Base-by-base conservation (phyloP, 2,888 invertebrate species). In the Athalia cordata region DNA sequence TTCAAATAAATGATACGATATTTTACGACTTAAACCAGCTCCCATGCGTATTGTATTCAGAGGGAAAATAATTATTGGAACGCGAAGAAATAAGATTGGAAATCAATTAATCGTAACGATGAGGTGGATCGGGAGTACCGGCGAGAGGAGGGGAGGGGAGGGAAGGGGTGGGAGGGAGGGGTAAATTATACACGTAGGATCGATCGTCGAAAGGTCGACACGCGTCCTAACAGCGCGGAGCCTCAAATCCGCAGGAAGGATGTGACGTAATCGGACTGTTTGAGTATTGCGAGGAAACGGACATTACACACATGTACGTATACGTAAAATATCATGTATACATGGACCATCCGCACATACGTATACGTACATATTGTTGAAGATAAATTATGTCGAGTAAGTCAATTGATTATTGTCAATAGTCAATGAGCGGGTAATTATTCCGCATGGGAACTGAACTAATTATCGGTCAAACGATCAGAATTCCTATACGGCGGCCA, bases 371-470 rank as follows among this genome's bases (percentile, higher is more conserved):
- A 15, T 15, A 4, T 61, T 61, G 8, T 29, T 9, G 29, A 15
- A 0, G 45, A 64, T 7, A n/a, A 64, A 64, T 52, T 9, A 52
- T 11, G 47, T 55, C 52, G 68, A n/a, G 43, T 55, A 52, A 68
- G 68, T 68, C 68, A 68, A 68, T 68, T 50, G 29, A 68, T 68
- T 50, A 52, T 68, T 29, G 68, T 52, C 50, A 29, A 43, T 43
- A 9, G 15, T 61, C 15, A 50, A 67, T 67, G 67, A 15, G 47
- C 67, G 49, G 79, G 80, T 83, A 82, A 82, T 84, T 82, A 81
- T 83, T 84, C 81, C 79, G 79, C 81, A 79, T 80, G 81, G 78
- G 81, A 81, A 81, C 84, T 81, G 81, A 81, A 79, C 83, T 83
- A 84, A 84, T 84, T 84, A 84, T 79, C 81, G 79, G 79, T 81